phyloP scores from a whole-genome alignment of 2,113 vertebrate species.

The Zootoca vivipara region DNA sequence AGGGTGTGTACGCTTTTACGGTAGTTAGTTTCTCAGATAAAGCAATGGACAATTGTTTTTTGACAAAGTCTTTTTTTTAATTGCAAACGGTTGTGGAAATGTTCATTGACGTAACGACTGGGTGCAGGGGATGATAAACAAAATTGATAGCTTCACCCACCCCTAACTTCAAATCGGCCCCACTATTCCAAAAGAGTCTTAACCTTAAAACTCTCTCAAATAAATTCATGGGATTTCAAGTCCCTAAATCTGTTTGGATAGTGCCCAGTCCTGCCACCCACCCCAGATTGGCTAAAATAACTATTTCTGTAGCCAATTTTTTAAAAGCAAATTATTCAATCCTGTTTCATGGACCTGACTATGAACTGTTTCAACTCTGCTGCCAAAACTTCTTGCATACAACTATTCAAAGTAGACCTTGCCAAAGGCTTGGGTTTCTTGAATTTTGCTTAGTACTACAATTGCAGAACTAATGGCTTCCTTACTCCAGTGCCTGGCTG shows the following conservation, averaged over 20 bases:
- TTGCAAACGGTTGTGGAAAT: no score
- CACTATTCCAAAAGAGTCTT: background rate
- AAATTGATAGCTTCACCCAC: no score
- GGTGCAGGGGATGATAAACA: no score
- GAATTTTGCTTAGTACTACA: slow-evolving; percentile 15
- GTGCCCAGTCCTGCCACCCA: background rate
- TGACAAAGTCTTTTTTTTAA: no score
- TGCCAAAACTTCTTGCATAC: background rate
- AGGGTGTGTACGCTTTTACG: no score
- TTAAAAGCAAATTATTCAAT: background rate
- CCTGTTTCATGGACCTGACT: background rate
- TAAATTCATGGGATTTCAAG: background rate
- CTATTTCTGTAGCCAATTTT: background rate
- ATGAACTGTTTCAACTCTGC: background rate
- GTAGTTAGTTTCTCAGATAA: no score
- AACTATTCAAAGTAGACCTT: slow-evolving; percentile 16
- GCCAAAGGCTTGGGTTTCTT: slow-evolving; percentile 18
- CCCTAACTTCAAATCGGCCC: background rate
- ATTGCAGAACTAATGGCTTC: slow-evolving; percentile 25
- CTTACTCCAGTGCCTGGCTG: background rate
- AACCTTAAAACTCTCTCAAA: background rate
- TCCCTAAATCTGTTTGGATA: background rate
- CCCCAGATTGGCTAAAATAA: background rate
- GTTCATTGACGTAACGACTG: no score
- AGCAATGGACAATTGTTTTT: no score